Percentiles rank a stretch among this genome's conserved stretches.
These are phyloP conservation scores for Scalopus aquaticus DNA, from an alignment of 2,113 vertebrate species.

Conservation along the genomic window DNA sequence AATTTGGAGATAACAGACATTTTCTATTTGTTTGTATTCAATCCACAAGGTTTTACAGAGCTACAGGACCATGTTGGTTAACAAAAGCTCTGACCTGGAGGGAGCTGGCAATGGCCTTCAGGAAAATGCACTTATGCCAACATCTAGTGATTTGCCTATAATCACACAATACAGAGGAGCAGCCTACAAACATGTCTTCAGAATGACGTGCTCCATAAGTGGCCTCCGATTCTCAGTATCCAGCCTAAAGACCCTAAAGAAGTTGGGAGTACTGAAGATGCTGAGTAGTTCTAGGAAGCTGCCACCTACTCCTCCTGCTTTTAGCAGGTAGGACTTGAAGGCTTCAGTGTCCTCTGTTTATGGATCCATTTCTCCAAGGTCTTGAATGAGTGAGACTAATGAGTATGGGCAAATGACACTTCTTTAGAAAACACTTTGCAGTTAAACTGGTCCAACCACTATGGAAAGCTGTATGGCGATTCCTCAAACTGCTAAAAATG, in stretches of 20 bases:
- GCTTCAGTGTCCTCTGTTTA: background rate
- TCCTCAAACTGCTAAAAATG: too few species aligned
- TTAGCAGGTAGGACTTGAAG: background rate
- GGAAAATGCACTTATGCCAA: background rate
- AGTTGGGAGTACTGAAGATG: background rate
- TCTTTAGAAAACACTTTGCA: background rate
- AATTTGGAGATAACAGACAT: conserved; percentile 48
- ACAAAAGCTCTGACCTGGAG: background rate
- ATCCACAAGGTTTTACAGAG: background rate
- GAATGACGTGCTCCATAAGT: background rate
- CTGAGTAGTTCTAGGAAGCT: background rate
- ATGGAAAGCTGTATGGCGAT: too few species aligned
- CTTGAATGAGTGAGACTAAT: background rate
- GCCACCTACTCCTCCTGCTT: background rate
- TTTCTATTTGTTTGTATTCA: conserved; percentile 54
- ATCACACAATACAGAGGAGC: background rate
- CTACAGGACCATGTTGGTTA: background rate
- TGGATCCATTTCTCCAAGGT: background rate
- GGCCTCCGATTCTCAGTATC: background rate
- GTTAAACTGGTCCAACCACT: background rate
- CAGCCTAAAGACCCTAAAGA: background rate
- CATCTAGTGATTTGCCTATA: background rate
- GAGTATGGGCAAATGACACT: background rate
- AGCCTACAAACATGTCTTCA: background rate
- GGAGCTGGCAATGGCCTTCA: background rate